phyloP scores from a whole-genome alignment of 2,888 invertebrate species.

The Cataglyphis cursor region DNA sequence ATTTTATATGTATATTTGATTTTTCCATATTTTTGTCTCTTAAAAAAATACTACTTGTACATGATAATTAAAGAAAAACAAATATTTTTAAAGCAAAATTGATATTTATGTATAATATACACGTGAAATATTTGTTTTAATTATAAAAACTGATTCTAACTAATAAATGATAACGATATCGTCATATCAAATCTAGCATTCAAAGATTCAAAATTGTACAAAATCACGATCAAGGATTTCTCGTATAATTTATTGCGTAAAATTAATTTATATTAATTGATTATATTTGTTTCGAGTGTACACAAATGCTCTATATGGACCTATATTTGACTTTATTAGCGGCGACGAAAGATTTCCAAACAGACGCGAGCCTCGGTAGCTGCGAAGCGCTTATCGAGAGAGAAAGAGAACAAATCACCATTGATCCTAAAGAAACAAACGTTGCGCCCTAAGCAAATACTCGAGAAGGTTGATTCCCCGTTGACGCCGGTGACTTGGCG shows the following conservation, averaged over 20 bases:
- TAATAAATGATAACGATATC: background rate
- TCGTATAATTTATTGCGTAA: background rate
- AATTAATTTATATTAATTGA: background rate
- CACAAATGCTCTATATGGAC: background rate
- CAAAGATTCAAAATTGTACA: background rate
- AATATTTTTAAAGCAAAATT: background rate
- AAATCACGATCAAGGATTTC: background rate
- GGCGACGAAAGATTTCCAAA: conserved; percentile 58
- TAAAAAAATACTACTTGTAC: background rate
- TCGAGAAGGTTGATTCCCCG: conserved; percentile 75
- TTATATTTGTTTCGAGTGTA: background rate
- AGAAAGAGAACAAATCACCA: conserved; percentile 62
- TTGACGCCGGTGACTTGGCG: conserved; percentile 82
- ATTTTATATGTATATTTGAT: background rate
- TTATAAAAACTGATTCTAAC: background rate
- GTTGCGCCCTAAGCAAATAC: conserved; percentile 81
- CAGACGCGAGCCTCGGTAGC: conserved; percentile 27
- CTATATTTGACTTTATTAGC: background rate
- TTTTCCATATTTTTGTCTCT: background rate
- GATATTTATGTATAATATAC: background rate
- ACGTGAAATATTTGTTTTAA: background rate
- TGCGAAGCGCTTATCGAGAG: background rate
- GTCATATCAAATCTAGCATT: background rate
- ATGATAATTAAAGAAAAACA: background rate
- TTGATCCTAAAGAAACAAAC: conserved; percentile 76